Evolutionary conservation across 2,113 vertebrate species (phyloP).

Genomic region (Neopipo cinnamomea): DNA sequence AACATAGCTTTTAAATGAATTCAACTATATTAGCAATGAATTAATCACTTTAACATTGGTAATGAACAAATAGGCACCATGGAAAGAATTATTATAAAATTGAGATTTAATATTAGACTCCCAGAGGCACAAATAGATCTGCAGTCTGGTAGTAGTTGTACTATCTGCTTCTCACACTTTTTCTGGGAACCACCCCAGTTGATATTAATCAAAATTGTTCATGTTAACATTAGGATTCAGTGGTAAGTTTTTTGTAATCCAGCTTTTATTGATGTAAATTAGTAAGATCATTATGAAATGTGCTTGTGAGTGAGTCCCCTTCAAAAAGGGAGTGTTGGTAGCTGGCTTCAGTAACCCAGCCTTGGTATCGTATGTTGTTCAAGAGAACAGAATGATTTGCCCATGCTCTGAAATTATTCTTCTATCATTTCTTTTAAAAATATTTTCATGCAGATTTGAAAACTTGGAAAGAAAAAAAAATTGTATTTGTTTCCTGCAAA

Average conservation of each 20-base stretch:
- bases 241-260: background rate
- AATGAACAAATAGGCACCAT: background rate
- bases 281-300: background rate
- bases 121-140: background rate
- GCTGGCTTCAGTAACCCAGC: background rate
- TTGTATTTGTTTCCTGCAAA: background rate
- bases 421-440: background rate
- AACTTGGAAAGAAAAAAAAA: background rate
- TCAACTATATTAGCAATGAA: background rate
- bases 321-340: background rate
- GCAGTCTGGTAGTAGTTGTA: background rate
- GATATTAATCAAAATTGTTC: background rate
- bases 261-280: background rate
- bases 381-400: background rate
- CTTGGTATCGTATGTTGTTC: background rate
- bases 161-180: background rate
- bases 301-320: background rate
- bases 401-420: background rate
- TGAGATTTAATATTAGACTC: background rate
- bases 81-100: background rate
- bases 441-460: background rate
- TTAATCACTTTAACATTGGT: background rate
- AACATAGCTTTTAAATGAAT: background rate
- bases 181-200: background rate
- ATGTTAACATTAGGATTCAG: background rate